Base-by-base conservation (phyloP, 1,140 invertebrate species). In the Drosophila lowei region DNA sequence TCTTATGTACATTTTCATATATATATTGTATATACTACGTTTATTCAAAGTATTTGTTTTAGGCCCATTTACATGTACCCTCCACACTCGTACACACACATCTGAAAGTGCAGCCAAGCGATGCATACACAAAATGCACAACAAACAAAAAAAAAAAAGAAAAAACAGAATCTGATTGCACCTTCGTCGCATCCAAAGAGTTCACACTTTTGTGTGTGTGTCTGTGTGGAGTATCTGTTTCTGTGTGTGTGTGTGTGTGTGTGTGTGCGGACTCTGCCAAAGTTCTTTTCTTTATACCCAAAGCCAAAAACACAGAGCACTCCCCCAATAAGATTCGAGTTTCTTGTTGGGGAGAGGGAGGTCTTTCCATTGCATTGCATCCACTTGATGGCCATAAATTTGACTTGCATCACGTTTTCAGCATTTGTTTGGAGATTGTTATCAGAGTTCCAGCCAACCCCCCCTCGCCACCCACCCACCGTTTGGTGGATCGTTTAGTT, bases 361-460 rank as follows among this genome's bases (percentile, higher is more conserved):
- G 23, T 4, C 5, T 57, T 58, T 66, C 47, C 47, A 7, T 55
- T 68, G 53, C 7, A 30, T 30, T 61, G 47, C 60, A 76, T 57
- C 54, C 55, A 81, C 81, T 70, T 80, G 78, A 88, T 71, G 72
- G 83, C 70, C 74, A 86, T 88, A 81, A 88, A 86, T 88, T 88
- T 67, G 60, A 75, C 62, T 67, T 64, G 70, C 70, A 88, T 81
- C 81, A 86, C 81, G 81, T 78, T 86, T 86, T 68, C 50, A 70
- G 55, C 77, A 77, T 79, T 85, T 76, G 53, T 52, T 38, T 38
- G 34, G 25, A 30, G 67, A 88, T 85, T 55, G 47, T 64, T 81
- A 88, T 85, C 80, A 71, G 43, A 54, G 18, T 42, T 55, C 3
- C 30, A 30, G 30, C 30, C 15, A 6, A 6, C 23, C 21, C 16